A percentile compares a stretch with the other conserved stretches of the same genome.
Conservation (phyloP, 2,797 vertebrate genomes). For the Oreochromis grahami region DNA sequence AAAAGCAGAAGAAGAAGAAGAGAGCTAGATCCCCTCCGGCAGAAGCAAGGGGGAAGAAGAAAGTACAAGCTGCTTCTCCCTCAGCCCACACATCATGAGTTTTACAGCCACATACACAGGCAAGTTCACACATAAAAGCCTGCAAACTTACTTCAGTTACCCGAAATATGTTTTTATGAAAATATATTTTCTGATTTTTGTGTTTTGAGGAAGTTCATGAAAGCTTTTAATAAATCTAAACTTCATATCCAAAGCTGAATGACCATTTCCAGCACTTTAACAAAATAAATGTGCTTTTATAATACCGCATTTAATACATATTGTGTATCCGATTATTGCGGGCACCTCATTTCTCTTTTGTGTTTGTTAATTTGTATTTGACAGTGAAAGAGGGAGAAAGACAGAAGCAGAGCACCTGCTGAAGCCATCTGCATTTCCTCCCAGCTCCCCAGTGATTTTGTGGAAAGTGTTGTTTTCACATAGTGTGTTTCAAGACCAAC, state of each 20-base stretch:
- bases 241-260: neutral
- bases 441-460: conserved; percentile 33
- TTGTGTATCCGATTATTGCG: neutral
- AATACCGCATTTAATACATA: neutral
- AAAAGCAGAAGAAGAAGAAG: conserved; percentile 56
- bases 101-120: neutral
- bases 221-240: neutral
- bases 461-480: conserved; percentile 19
- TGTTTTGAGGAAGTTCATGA: neutral
- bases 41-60: conserved; percentile 1
- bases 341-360: neutral
- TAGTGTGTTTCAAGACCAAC: conserved; percentile 2
- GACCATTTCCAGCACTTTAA: neutral
- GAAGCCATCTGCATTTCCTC: conserved; percentile 34
- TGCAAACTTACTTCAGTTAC: neutral
- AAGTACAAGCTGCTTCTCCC: conserved; percentile 7
- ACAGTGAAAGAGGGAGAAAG: neutral
- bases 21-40: neutral
- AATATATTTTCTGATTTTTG: neutral
- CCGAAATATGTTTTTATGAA: rapidly evolving
- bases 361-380: neutral
- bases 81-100: neutral
- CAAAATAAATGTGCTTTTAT: neutral
- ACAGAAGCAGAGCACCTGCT: conserved; percentile 10
- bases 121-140: neutral